These are phyloP conservation scores for Litoditis marina DNA, from an alignment of 2,888 invertebrate genomes.

Conservation along the genomic window DNA sequence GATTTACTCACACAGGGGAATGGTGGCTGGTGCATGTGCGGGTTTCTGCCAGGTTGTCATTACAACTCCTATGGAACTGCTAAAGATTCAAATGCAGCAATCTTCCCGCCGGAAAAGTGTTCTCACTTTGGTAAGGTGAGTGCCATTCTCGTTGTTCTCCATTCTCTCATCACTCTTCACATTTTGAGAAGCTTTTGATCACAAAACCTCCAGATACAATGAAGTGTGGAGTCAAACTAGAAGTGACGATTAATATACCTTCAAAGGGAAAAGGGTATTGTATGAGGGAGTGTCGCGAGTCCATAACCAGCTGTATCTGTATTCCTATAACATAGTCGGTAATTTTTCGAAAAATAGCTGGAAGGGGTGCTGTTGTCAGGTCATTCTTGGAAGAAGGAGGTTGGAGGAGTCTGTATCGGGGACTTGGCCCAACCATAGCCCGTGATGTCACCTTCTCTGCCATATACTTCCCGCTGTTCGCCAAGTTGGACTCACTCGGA, in stretches of 20 bases:
- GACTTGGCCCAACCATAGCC: constrained; percentile 84
- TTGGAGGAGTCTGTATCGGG: constrained; percentile 84
- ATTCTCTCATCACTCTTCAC: no score
- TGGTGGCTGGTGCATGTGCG: constrained; percentile 86
- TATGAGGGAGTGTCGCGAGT: no score
- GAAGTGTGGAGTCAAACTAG: no score
- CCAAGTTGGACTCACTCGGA: constrained; percentile 76
- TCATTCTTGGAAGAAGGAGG: constrained; percentile 77
- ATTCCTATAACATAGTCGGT: no score
- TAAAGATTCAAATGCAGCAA: constrained; percentile 92
- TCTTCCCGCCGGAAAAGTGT: constrained; percentile 20
- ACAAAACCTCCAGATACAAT: no score
- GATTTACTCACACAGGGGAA: constrained; percentile 62
- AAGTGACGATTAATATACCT: no score
- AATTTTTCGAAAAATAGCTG: no score
- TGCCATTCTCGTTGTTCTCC: no score
- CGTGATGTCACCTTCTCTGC: constrained; percentile 41
- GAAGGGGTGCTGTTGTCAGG: no score
- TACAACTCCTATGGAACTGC: constrained; percentile 96
- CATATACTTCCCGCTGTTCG: constrained; percentile 95
- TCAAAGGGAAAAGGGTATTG: no score
- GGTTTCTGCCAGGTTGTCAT: constrained; percentile 93
- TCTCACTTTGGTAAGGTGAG: not conserved
- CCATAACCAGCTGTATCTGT: no score
- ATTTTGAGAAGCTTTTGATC: no score